Conservation (phyloP, 2,888 invertebrate genomes). For the Pheosia tremula region DNA sequence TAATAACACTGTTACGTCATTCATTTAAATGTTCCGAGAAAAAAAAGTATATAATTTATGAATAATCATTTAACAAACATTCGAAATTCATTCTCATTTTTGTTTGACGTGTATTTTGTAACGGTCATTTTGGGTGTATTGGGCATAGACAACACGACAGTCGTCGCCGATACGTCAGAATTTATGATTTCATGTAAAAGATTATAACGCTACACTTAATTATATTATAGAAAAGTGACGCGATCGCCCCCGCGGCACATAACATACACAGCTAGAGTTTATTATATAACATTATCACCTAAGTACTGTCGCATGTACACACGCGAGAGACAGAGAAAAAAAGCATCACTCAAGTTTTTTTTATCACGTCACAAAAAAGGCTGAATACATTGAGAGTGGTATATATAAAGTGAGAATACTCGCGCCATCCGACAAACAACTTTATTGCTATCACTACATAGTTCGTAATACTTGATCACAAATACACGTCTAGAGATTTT, state of each 20-base stretch:
- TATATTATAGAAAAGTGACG: conserved; percentile 67
- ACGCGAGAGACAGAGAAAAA: conserved; percentile 45
- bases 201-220: conserved; percentile 78
- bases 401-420: conserved; percentile 19
- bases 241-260: conserved; percentile 69
- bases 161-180: conserved; percentile 57
- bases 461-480: conserved; percentile 78
- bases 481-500: conserved; percentile 57
- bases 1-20: too few species aligned
- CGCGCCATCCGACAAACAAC: conserved; percentile 51
- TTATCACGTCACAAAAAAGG: conserved; percentile 35
- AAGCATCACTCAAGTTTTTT: conserved; percentile 13
- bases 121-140: not conserved
- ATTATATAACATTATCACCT: conserved; percentile 53
- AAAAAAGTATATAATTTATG: too few species aligned
- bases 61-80: too few species aligned
- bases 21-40: too few species aligned
- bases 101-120: not conserved
- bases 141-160: conserved; percentile 55
- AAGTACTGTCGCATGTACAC: conserved; percentile 51
- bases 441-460: conserved; percentile 77
- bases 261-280: conserved; percentile 40
- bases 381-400: conserved; percentile 31
- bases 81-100: not conserved
- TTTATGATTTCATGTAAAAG: conserved; percentile 81